Conservation (phyloP, 2,888 invertebrate genomes). For the Malthinus seriepunctatus region DNA sequence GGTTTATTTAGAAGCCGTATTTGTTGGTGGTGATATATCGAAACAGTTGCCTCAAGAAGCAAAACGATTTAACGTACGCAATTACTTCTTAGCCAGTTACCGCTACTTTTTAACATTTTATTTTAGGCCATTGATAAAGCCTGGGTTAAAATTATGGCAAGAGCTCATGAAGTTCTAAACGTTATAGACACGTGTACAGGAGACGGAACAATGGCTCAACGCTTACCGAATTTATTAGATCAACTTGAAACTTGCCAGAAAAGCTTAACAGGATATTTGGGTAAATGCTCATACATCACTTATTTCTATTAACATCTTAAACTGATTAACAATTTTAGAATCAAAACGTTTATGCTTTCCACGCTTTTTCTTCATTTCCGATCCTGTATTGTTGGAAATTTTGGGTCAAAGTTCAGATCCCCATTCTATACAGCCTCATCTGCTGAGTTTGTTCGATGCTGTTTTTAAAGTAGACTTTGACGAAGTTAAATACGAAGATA, state of each 20-base stretch:
- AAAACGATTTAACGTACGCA: constrained; percentile 70
- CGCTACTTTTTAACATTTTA: too few species aligned
- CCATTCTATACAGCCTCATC: constrained; percentile 80
- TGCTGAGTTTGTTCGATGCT: constrained; percentile 86
- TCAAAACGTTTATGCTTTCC: constrained; percentile 84
- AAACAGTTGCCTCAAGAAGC: constrained; percentile 83
- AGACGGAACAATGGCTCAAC: constrained; percentile 79
- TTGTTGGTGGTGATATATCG: constrained; percentile 89
- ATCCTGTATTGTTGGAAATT: constrained; percentile 86
- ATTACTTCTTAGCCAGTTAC: too few species aligned
- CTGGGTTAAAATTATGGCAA: constrained; percentile 85
- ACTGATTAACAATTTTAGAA: constrained; percentile 68
- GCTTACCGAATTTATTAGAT: constrained; percentile 78
- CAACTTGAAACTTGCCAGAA: constrained; percentile 90
- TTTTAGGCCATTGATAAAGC: constrained; percentile 78
- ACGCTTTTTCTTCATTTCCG: constrained; percentile 89
- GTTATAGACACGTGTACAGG: constrained; percentile 83
- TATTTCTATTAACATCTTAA: too few species aligned
- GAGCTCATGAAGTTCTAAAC: constrained; percentile 79
- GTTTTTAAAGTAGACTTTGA: constrained; percentile 78
- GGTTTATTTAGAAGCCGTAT: constrained; percentile 90
- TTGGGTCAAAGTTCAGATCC: constrained; percentile 89
- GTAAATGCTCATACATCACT: constrained; percentile 28
- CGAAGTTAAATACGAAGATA: constrained; percentile 74
- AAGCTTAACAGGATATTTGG: constrained; percentile 75